Percentiles rank a stretch among this genome's conserved stretches.
Evolutionary conservation across 2,797 vertebrate genomes (phyloP).

Genomic region (Lemur catta): DNA sequence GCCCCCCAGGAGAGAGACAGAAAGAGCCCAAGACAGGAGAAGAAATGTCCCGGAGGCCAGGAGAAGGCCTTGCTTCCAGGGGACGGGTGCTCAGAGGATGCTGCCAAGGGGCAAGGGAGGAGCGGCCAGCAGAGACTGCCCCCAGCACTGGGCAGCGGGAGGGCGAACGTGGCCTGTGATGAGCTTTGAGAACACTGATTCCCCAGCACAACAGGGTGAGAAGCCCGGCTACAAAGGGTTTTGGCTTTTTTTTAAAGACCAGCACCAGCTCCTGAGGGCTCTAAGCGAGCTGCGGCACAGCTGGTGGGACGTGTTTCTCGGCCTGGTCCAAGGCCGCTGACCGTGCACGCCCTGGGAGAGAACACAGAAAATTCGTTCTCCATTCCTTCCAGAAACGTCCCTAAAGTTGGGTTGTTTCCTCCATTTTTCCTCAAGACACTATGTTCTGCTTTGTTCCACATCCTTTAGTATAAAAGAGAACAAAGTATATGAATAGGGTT

Average conservation of each 20-base stretch:
- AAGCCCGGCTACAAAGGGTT: not conserved
- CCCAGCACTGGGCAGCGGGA: rapidly evolving
- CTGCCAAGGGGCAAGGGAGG: rapidly evolving
- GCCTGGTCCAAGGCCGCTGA: not conserved
- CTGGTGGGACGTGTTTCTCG: not conserved
- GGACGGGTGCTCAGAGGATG: rapidly evolving
- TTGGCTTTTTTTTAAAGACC: not conserved
- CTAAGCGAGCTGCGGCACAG: not conserved
- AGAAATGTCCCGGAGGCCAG: not conserved
- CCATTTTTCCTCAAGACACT: not conserved
- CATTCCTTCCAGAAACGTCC: not conserved
- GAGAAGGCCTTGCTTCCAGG: not conserved
- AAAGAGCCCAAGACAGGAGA: not conserved
- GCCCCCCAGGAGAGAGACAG: not conserved
- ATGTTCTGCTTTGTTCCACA: not conserved
- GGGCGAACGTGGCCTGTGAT: not conserved
- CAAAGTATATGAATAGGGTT: not conserved
- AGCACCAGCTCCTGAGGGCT: not conserved
- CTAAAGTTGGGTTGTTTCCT: not conserved
- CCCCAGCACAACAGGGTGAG: not conserved
- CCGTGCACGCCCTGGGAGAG: rapidly evolving
- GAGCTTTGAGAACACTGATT: not conserved
- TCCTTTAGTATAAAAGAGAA: not conserved
- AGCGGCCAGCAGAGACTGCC: not conserved
- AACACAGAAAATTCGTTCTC: not conserved